Evolutionary conservation across 2,113 vertebrate genomes (phyloP).

Genomic region (Spea bombifrons): DNA sequence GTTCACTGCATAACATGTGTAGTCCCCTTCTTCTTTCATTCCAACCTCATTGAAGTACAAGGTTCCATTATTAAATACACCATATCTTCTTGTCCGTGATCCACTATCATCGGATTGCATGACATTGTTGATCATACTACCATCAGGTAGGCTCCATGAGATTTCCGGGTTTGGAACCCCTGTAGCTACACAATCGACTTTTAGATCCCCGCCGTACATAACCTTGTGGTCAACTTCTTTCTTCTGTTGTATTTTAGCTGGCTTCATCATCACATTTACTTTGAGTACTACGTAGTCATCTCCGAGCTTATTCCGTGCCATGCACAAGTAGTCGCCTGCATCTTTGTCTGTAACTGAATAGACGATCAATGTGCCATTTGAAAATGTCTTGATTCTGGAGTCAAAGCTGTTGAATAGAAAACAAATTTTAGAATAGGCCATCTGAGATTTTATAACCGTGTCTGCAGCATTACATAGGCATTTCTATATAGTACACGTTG

Average conservation of each 20-base stretch:
- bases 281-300: conserved; percentile 77
- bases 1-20: conserved; percentile 90
- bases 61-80: conserved; percentile 87
- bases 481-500: too few relatives aligned
- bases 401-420: conserved; percentile 67
- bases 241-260: conserved; percentile 83
- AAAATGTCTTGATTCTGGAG: conserved; percentile 73
- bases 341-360: conserved; percentile 78
- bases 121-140: conserved; percentile 78
- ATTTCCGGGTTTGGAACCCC: conserved; percentile 85
- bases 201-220: conserved; percentile 72
- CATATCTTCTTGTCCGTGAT: conserved; percentile 71
- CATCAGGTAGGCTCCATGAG: conserved; percentile 87
- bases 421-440: not conserved
- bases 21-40: conserved; percentile 79
- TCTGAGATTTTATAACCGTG: too few relatives aligned
- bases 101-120: conserved; percentile 66
- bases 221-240: conserved; percentile 73
- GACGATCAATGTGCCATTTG: conserved; percentile 81
- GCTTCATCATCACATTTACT: conserved; percentile 77
- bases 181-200: conserved; percentile 87
- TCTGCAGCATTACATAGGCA: too few relatives aligned
- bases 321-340: conserved; percentile 83
- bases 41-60: conserved; percentile 84
- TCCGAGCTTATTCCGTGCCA: conserved; percentile 82